Evolutionary conservation across 2,113 vertebrate species (phyloP).

Genomic region (Macaca mulatta): DNA sequence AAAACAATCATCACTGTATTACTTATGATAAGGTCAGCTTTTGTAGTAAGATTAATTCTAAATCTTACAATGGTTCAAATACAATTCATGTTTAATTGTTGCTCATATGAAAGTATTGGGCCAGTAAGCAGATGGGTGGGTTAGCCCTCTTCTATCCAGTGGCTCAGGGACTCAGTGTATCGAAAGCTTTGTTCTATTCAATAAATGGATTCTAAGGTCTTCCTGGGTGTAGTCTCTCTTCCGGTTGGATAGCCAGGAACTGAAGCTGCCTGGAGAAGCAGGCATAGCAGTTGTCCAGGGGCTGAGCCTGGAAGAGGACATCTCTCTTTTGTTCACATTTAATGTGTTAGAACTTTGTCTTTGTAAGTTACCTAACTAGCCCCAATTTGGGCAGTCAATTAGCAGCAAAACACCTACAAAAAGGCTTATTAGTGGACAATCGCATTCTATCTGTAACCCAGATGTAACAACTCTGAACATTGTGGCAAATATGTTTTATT

Average conservation of each 20-base stretch:
- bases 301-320: rapidly evolving
- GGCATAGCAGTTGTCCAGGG: rapidly evolving
- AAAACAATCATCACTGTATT: neutral
- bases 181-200: neutral
- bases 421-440: neutral
- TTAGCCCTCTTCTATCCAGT: rapidly evolving
- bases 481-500: neutral
- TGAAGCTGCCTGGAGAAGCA: neutral
- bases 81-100: neutral
- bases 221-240: rapidly evolving
- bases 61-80: neutral
- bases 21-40: neutral
- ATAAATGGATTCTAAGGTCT: neutral
- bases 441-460: neutral
- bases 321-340: neutral
- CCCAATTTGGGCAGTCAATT: neutral
- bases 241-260: neutral
- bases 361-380: neutral
- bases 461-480: neutral
- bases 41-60: neutral
- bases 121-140: neutral
- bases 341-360: neutral
- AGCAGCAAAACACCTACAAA: neutral
- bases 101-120: neutral
- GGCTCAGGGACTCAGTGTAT: neutral